A percentile compares a stretch with the other conserved stretches of the same genome.
Evolutionary conservation across 2,888 invertebrate genomes (phyloP).

Genomic region (Pammene fasciana): DNA sequence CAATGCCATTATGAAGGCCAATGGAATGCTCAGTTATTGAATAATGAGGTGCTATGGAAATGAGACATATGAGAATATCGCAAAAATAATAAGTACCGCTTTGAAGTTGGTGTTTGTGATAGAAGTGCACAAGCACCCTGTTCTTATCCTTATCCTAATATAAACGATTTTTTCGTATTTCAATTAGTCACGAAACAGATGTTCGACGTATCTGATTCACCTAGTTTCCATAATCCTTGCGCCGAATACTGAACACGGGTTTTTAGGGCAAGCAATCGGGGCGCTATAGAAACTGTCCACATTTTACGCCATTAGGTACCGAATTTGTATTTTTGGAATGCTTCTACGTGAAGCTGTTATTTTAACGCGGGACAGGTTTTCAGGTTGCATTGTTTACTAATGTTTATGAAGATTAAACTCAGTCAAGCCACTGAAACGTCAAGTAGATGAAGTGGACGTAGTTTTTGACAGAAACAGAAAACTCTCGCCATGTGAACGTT

Average conservation of each 20-base stretch:
- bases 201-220: slow-evolving; percentile 27
- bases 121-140: not conserved
- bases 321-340: not conserved
- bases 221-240: slow-evolving; percentile 39
- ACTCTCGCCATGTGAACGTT: too few relatives aligned
- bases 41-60: slow-evolving; percentile 51
- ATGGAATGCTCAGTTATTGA: slow-evolving; percentile 62
- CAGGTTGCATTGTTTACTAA: not conserved
- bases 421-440: not conserved
- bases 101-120: not conserved
- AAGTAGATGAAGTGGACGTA: too few relatives aligned
- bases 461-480: too few relatives aligned
- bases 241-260: slow-evolving; percentile 34
- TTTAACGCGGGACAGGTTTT: not conserved
- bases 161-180: not conserved
- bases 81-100: not conserved
- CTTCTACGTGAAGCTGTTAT: not conserved
- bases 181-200: slow-evolving; percentile 29
- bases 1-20: slow-evolving; percentile 59
- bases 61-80: slow-evolving; percentile 38
- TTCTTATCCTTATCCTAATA: not conserved
- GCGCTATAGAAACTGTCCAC: slow-evolving; percentile 42
- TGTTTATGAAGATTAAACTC: not conserved
- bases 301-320: slow-evolving; percentile 9
- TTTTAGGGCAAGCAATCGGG: slow-evolving; percentile 33